Percentiles rank a stretch among this genome's conserved stretches.
These are phyloP conservation scores for Nothocercus julius DNA, from an alignment of 2,113 vertebrate genomes.

Conservation along the genomic window DNA sequence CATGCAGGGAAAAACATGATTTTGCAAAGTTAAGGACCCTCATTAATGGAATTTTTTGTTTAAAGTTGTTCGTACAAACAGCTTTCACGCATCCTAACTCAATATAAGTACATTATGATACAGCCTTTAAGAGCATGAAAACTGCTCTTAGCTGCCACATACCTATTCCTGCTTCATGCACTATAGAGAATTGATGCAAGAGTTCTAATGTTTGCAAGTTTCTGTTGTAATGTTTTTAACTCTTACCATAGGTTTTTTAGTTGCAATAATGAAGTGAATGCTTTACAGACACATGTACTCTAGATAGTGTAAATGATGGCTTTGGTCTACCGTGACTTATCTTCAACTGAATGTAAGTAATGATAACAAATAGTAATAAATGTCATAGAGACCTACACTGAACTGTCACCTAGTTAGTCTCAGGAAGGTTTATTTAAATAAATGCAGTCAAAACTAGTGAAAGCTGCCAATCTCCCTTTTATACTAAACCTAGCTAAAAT, in stretches of 20 bases:
- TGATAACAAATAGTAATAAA: constrained; percentile 69
- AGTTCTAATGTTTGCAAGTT: not conserved
- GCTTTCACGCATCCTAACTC: not conserved
- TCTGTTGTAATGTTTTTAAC: not conserved
- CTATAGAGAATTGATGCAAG: not conserved
- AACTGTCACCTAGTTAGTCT: constrained; percentile 66
- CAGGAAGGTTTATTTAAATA: constrained; percentile 60
- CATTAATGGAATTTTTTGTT: not conserved
- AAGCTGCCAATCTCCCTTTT: constrained; percentile 33
- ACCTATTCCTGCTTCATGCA: not conserved
- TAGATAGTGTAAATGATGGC: constrained; percentile 6
- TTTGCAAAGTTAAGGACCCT: not conserved
- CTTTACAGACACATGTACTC: not conserved
- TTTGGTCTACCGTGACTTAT: constrained; percentile 27
- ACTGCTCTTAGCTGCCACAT: not conserved
- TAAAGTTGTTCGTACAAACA: not conserved
- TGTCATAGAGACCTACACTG: constrained; percentile 32
- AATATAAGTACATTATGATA: not conserved
- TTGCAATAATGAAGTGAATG: not conserved
- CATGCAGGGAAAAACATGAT: not conserved
- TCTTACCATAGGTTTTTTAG: not conserved
- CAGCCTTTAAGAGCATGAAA: not conserved
- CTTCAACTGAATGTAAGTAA: constrained; percentile 45
- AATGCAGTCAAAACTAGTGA: constrained; percentile 48
- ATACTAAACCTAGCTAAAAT: not conserved